Evolutionary conservation across 2,888 invertebrate genomes (phyloP).

Genomic region (Lasioglossum leucozonium): DNA sequence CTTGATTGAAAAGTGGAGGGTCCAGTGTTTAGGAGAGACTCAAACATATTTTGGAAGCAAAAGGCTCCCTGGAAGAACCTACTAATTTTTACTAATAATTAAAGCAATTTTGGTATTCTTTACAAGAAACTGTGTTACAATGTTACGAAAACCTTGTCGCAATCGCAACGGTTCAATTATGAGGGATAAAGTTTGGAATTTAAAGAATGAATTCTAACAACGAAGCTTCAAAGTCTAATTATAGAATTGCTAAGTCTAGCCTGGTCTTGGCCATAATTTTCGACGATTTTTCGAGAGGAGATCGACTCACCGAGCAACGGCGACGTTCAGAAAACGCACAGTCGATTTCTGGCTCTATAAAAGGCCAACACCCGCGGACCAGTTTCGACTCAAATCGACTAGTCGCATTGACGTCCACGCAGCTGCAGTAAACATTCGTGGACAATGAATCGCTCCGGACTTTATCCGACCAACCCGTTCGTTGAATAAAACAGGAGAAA

Average conservation of each 20-base stretch:
- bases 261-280: neutral
- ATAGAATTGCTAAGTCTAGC: neutral
- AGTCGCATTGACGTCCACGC: neutral
- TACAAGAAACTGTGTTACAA: too few relatives aligned
- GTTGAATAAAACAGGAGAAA: conserved; percentile 18
- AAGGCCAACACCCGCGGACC: conserved; percentile 20
- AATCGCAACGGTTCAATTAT: too few relatives aligned
- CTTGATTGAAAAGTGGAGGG: neutral
- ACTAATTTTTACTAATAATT: too few relatives aligned
- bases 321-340: neutral
- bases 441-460: conserved; percentile 25
- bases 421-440: neutral
- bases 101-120: too few relatives aligned
- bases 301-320: neutral
- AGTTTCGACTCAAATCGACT: conserved; percentile 24
- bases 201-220: neutral
- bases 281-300: neutral
- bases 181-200: neutral
- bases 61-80: too few relatives aligned
- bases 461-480: neutral
- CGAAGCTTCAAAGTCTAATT: too few relatives aligned
- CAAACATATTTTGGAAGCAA: too few relatives aligned
- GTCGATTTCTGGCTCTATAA: neutral
- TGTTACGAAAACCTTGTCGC: too few relatives aligned
- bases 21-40: too few relatives aligned